Evolutionary conservation across 2,888 invertebrate genomes (phyloP).

Genomic region (Volucella zonaria): DNA sequence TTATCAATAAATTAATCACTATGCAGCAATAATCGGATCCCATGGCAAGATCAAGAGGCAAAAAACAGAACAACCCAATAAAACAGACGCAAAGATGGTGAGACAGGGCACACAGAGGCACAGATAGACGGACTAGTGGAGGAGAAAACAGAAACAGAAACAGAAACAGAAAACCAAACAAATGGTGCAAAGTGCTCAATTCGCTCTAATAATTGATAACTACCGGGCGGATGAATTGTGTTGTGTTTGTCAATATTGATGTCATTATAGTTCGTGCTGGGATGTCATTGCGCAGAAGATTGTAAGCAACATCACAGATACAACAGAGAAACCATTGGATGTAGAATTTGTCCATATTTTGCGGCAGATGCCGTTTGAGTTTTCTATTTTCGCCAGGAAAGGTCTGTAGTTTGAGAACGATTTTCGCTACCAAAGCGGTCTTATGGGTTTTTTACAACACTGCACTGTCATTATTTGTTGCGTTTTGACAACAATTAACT

Average conservation of each 20-base stretch:
- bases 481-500: background rate
- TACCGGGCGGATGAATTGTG: slow-evolving; percentile 57
- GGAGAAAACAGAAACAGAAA: slow-evolving; percentile 39
- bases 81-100: background rate
- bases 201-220: slow-evolving; percentile 65
- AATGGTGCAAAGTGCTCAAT: slow-evolving; percentile 57
- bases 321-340: no score
- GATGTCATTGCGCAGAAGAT: background rate
- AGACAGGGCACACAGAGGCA: slow-evolving; percentile 2
- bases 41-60: slow-evolving; percentile 9
- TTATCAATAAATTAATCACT: slow-evolving; percentile 64
- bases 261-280: slow-evolving; percentile 24
- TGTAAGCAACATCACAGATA: no score
- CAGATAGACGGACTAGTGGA: no score
- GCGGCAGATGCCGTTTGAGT: no score
- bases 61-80: background rate
- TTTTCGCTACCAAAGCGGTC: no score
- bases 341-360: no score
- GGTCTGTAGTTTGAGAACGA: no score
- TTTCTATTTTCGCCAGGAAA: no score
- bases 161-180: slow-evolving; percentile 30
- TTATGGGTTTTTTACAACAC: no score
- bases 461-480: no score
- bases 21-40: slow-evolving; percentile 31
- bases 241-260: slow-evolving; percentile 16